Conservation (phyloP, 2,113 vertebrate genomes). For the Epinephelus fuscoguttatus region DNA sequence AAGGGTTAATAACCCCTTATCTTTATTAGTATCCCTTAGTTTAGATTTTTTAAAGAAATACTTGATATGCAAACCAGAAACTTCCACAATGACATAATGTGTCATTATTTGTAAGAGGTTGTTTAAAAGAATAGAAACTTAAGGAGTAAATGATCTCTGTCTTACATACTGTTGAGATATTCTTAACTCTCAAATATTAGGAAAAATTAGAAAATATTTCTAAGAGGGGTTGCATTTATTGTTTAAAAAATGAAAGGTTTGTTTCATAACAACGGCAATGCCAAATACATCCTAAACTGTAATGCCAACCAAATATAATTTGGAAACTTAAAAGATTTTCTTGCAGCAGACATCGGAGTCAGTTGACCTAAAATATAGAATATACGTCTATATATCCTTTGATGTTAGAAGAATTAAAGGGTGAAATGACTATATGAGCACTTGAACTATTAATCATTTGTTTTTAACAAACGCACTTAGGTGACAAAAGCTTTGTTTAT, state of each 20-base stretch:
- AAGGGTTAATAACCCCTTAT: neutral
- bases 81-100: neutral
- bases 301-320: neutral
- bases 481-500: neutral
- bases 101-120: conserved; percentile 8
- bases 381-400: neutral
- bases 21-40: neutral
- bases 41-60: neutral
- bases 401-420: conserved; percentile 12
- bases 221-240: neutral
- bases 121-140: neutral
- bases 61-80: conserved; percentile 7
- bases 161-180: neutral
- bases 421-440: neutral
- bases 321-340: neutral
- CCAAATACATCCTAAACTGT: conserved; percentile 7
- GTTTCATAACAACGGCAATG: neutral
- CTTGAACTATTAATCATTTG: neutral
- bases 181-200: neutral
- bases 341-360: neutral
- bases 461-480: conserved; percentile 43
- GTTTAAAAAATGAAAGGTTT: neutral
- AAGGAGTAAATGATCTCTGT: neutral
- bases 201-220: neutral
- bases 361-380: conserved; percentile 1